Evolutionary conservation across 2,888 invertebrate genomes (phyloP), one percentile per base, ranked within the genome.

Genomic region (Leptinotarsa peninsularis): DNA sequence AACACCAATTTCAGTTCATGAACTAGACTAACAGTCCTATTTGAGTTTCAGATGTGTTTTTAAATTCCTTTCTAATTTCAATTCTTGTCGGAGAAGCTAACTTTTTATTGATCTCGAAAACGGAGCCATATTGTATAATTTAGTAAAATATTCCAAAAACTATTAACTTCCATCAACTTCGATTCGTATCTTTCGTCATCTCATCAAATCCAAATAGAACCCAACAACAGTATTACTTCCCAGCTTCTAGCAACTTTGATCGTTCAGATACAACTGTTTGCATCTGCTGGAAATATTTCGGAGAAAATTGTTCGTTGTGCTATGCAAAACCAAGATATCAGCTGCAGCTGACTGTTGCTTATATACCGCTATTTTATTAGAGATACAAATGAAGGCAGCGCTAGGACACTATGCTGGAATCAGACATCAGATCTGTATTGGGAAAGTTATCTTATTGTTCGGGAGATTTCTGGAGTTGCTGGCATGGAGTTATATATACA

Each of bases 251-350:
- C 17, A 72, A 74, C 71, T 74, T 74, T 67, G 58, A 67, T 71
- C 74, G 74, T 74, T 74, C 71, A 74, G 74, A 74, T 74, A 71
- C 71, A 74, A 74, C 58, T 14, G 63, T 67, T 75, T 71, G 71
- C 74, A 74, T 74, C 27, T 71, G 67, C 60, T 60, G 54, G 49
- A 68, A 68, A 75, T 72, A 75, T 75, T 75, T 60, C 66, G 52
- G 52, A 60, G 68, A 56, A 54, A 72, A 75, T 67, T 70, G 75
- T 75, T 75, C 63, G 5, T 63, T n/a, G 33, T 63, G 63, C 63
- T 63, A 63, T 43, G 43, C 43, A 43, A 63, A 63, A 63, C 63
- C 63, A 63, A 43, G 63, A 33, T 63, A 63, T 63, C 63, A 63
- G 33, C 63, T 27, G 43, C 63, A 63, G 63, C 63, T 63, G 63